Evolutionary conservation across 2,888 invertebrate species (phyloP).

Genomic region (Thera britannica): DNA sequence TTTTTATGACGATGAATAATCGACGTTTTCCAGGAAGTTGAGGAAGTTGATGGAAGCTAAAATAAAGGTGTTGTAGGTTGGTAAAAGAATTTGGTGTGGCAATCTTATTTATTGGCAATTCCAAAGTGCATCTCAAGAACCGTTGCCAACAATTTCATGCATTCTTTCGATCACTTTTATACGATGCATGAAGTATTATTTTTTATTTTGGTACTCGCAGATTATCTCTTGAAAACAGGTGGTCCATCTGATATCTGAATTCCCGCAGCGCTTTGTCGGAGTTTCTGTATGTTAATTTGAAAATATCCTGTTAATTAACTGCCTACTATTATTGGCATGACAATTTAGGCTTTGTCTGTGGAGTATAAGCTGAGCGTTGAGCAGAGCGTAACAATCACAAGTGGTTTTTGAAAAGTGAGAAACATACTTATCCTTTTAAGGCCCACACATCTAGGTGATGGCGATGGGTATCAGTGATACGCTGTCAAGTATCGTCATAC

Average conservation of each 20-base stretch:
- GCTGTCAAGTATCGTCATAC: no score
- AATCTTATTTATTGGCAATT: slow-evolving; percentile 13
- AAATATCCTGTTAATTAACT: slow-evolving; percentile 39
- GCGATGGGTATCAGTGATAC: no score
- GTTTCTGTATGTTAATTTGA: slow-evolving; percentile 32
- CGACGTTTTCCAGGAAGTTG: no score
- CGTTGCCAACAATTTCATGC: slow-evolving; percentile 32
- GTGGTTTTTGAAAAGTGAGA: no score
- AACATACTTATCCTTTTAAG: no score
- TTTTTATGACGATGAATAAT: no score
- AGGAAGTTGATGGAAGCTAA: neutral
- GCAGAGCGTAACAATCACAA: neutral
- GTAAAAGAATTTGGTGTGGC: slow-evolving; percentile 14
- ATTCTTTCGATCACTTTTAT: slow-evolving; percentile 28
- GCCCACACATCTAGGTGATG: no score
- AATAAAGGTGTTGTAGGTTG: slow-evolving; percentile 1
- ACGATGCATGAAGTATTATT: slow-evolving; percentile 1
- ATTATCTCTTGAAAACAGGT: slow-evolving; percentile 36
- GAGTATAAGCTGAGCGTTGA: slow-evolving; percentile 3
- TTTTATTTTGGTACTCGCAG: slow-evolving; percentile 2
- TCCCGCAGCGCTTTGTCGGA: slow-evolving; percentile 33
- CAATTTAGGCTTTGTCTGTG: slow-evolving; percentile 4
- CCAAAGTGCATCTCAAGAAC: slow-evolving; percentile 7
- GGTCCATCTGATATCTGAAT: slow-evolving; percentile 34
- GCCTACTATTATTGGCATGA: slow-evolving; percentile 28